Evolutionary conservation across 2,113 vertebrate species (phyloP).

Genomic region (Seriola aureovittata): DNA sequence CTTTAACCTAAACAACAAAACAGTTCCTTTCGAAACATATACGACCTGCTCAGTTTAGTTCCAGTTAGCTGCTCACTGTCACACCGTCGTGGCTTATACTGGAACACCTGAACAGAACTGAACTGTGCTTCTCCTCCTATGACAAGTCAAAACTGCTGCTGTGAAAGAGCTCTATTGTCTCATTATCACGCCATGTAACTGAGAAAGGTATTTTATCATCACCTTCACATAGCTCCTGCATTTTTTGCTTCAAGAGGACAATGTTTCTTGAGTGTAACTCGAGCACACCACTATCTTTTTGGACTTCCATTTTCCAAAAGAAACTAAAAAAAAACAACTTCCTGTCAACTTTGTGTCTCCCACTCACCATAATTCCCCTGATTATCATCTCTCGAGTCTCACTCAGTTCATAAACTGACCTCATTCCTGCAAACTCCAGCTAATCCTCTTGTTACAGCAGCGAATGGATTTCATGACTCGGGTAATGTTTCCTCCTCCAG

Average conservation of each 20-base stretch:
- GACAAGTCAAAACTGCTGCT: neutral
- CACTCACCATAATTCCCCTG: constrained; percentile 40
- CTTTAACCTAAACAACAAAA: too few relatives aligned
- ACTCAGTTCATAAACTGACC: constrained; percentile 32
- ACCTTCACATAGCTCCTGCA: neutral
- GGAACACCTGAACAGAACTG: too few relatives aligned
- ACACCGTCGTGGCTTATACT: neutral
- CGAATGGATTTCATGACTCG: constrained; percentile 29
- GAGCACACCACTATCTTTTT: constrained; percentile 1
- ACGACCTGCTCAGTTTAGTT: too few relatives aligned
- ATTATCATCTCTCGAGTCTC: constrained; percentile 49
- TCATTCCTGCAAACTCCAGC: constrained; percentile 41
- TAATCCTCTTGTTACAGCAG: constrained; percentile 60
- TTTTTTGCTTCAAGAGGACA: neutral
- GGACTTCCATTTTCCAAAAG: neutral
- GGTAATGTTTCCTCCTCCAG: neutral
- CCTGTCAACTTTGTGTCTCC: constrained; percentile 45
- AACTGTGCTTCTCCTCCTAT: neutral
- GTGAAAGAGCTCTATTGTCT: neutral
- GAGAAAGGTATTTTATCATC: neutral
- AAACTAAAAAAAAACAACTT: constrained; percentile 5
- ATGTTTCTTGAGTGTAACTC: neutral
- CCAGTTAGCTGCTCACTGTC: neutral
- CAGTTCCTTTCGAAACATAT: too few relatives aligned
- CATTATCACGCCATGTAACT: neutral